These are phyloP conservation scores for Stegodyphus dumicola DNA, from an alignment of 1,140 invertebrate genomes.

Conservation along the genomic window DNA sequence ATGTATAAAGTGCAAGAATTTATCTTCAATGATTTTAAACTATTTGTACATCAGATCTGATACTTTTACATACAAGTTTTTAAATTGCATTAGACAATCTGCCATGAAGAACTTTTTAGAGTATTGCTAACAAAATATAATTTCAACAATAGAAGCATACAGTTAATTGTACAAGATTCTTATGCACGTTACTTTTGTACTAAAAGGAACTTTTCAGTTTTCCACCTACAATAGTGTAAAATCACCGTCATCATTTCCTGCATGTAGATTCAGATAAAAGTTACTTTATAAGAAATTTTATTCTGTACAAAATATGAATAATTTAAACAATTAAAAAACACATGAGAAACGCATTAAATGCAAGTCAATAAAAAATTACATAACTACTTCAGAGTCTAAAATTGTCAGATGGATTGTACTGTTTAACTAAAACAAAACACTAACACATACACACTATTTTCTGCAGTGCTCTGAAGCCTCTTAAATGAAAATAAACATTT, in stretches of 20 bases:
- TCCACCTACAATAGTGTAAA: not conserved
- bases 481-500: no score
- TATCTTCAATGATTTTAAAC: slow-evolving; percentile 36
- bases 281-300: no score
- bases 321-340: no score
- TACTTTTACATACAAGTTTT: slow-evolving; percentile 50
- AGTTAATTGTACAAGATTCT: slow-evolving; percentile 31
- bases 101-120: slow-evolving; percentile 16
- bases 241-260: not conserved
- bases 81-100: slow-evolving; percentile 15
- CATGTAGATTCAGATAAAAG: no score
- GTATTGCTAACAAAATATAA: slow-evolving; percentile 56
- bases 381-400: no score
- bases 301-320: no score
- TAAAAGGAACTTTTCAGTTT: slow-evolving; percentile 49
- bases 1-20: slow-evolving; percentile 58
- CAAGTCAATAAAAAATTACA: no score
- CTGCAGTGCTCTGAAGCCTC: no score
- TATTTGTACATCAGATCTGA: slow-evolving; percentile 62
- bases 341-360: no score
- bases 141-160: slow-evolving; percentile 54
- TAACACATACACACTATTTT: no score
- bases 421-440: no score
- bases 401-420: no score
- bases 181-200: slow-evolving; percentile 41